Conservation (phyloP, 2,797 vertebrate genomes). For the Gambelia wislizenii region DNA sequence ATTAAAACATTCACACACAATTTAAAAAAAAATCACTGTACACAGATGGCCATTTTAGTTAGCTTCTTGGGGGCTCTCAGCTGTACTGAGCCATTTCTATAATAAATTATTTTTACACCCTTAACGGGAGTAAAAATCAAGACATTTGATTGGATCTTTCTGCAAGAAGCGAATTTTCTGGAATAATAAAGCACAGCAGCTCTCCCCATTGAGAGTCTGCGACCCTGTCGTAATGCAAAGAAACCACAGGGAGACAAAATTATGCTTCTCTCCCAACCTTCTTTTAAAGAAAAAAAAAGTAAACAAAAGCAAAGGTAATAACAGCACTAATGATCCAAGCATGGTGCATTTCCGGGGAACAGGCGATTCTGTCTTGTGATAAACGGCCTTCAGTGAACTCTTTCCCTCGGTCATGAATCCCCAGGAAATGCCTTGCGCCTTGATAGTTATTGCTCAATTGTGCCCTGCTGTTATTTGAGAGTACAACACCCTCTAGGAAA, state of each 20-base stretch:
- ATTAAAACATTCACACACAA: slow-evolving; percentile 47
- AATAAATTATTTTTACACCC: slow-evolving; percentile 69
- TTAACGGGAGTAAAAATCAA: slow-evolving; percentile 53
- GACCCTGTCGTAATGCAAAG: slow-evolving; percentile 48
- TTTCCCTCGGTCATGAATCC: slow-evolving; percentile 67
- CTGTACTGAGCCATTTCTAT: slow-evolving; percentile 63
- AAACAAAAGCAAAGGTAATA: slow-evolving; percentile 59
- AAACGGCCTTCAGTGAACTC: slow-evolving; percentile 70
- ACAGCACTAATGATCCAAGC: slow-evolving; percentile 62
- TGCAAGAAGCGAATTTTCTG: slow-evolving; percentile 50
- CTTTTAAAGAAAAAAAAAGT: slow-evolving; percentile 21
- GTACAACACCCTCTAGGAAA: slow-evolving; percentile 63
- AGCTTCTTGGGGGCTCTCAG: not conserved
- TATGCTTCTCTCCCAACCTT: slow-evolving; percentile 39
- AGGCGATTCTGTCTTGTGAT: slow-evolving; percentile 51
- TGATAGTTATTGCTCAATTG: slow-evolving; percentile 59
- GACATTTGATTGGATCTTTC: slow-evolving; percentile 56
- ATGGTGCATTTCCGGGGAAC: slow-evolving; percentile 60
- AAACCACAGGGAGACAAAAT: slow-evolving; percentile 31
- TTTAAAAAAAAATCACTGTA: slow-evolving; percentile 61
- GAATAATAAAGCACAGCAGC: slow-evolving; percentile 54
- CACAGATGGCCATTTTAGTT: slow-evolving; percentile 58
- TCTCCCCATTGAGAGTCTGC: slow-evolving; percentile 58
- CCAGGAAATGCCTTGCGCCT: slow-evolving; percentile 59
- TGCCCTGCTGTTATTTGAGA: slow-evolving; percentile 71